Percentiles rank a stretch among this genome's conserved stretches.
These are phyloP conservation scores for Pygmarrhopalites habei DNA, from an alignment of 1,140 invertebrate species.

Conservation along the genomic window DNA sequence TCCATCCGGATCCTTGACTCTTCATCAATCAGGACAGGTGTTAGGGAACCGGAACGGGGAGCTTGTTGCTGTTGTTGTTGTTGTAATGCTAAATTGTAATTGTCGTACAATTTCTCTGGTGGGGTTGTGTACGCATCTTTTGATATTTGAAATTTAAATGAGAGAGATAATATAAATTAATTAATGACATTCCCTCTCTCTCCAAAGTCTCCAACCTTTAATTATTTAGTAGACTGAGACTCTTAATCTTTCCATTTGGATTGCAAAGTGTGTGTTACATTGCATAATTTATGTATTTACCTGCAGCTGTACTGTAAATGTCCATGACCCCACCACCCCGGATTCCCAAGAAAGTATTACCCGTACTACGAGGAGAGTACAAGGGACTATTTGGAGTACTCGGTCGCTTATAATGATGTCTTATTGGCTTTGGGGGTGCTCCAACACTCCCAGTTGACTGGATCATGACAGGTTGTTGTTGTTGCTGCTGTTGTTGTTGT, in stretches of 20 bases:
- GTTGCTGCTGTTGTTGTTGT: not conserved
- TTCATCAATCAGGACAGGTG: slow-evolving; percentile 78
- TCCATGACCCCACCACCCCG: not conserved
- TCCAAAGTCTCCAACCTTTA: no score
- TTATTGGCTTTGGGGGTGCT: not conserved
- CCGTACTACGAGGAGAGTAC: slow-evolving; percentile 2
- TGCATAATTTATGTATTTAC: no score
- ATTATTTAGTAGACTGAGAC: no score
- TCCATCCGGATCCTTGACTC: slow-evolving; percentile 90
- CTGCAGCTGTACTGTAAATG: slow-evolving; percentile 3
- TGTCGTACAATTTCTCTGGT: slow-evolving; percentile 12
- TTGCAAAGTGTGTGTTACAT: no score
- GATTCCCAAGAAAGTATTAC: slow-evolving; percentile 1
- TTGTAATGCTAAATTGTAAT: not conserved
- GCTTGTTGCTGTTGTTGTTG: slow-evolving; percentile 32
- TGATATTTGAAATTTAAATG: no score
- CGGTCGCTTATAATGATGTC: not conserved
- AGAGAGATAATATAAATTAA: no score
- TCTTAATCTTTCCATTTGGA: no score
- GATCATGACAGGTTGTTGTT: no score
- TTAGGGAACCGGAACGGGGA: slow-evolving; percentile 63
- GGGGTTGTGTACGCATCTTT: slow-evolving; percentile 2
- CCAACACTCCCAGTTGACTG: not conserved
- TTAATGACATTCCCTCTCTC: no score
- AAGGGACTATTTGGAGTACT: slow-evolving; percentile 10